Evolutionary conservation across 2,888 invertebrate species (phyloP).

Genomic region (Lasioglossum figueresi): DNA sequence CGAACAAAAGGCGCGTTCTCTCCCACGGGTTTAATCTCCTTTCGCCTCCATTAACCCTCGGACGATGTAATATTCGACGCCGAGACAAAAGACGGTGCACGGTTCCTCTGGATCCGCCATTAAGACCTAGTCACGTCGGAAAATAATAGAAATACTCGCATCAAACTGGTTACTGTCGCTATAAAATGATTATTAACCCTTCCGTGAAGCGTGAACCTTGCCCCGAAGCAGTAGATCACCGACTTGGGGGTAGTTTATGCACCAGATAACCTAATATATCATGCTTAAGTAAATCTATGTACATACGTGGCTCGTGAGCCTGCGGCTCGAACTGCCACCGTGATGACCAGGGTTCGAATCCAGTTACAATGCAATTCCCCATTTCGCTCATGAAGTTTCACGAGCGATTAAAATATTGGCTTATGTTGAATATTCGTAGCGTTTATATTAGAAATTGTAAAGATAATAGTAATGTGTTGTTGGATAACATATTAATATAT

Average conservation of each 20-base stretch:
- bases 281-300: background rate
- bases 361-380: background rate
- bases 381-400: background rate
- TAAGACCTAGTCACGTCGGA: background rate
- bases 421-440: too few species aligned
- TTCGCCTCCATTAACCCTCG: background rate
- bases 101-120: background rate
- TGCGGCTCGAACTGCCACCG: background rate
- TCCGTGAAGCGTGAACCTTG: background rate
- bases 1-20: constrained; percentile 29
- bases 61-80: background rate
- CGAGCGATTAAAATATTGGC: background rate
- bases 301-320: background rate
- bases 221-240: background rate
- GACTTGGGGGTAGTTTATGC: background rate
- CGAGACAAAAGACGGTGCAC: constrained; percentile 3
- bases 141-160: background rate
- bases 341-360: background rate
- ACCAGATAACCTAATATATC: background rate
- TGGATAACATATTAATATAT: background rate
- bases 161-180: background rate
- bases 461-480: too few species aligned
- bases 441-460: too few species aligned
- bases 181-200: background rate
- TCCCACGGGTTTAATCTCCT: constrained; percentile 15